Evolutionary conservation across 2,888 invertebrate genomes (phyloP), one percentile per base, ranked within the genome.

Genomic region (Pseudococcus viburni): DNA sequence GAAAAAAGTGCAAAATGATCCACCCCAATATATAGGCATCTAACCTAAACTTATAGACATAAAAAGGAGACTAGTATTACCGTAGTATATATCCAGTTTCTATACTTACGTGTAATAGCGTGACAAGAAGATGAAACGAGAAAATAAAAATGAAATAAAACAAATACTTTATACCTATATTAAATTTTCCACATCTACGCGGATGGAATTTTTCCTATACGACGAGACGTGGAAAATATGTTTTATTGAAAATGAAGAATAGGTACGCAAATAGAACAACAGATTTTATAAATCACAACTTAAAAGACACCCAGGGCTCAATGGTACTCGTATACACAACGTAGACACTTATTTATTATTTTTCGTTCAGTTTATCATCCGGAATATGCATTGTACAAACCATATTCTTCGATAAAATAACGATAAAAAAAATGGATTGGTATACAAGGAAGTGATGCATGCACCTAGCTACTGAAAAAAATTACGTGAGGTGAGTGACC

Each of bases 91-190:
- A 64, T n/a, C n/a, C n/a, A 12, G 22, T 64, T 12, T 64, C 19
- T 64, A 59, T 59, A 59, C 11, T 4, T 17, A 39, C 26, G 8
- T 33, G 39, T 15, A 73, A 33, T 17, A 39, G 73, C 19, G 73
- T 73, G 73, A 73, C 73, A 73, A 73, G 73, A 26, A 68, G 73
- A 73, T 33, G 15, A 68, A 68, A 26, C 68, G 68, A 26, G 26
- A 68, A 68, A 68, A 68, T 68, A 68, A 73, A 73, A 73, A 73
- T 33, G 73, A 73, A 73, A 73, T 73, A 73, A 73, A 73, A 73
- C 73, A 73, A 73, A 39, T 33, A 33, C 17, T 73, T 73, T 73
- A 73, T 73, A 33, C 26, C 26, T 33, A 73, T 73, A 73, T 73
- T 73, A 73, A 73, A 73, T 73, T 73, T 73, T 73, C 73, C 33